Conservation (phyloP, 2,888 invertebrate species). For the Tetanocera ferruginea region DNA sequence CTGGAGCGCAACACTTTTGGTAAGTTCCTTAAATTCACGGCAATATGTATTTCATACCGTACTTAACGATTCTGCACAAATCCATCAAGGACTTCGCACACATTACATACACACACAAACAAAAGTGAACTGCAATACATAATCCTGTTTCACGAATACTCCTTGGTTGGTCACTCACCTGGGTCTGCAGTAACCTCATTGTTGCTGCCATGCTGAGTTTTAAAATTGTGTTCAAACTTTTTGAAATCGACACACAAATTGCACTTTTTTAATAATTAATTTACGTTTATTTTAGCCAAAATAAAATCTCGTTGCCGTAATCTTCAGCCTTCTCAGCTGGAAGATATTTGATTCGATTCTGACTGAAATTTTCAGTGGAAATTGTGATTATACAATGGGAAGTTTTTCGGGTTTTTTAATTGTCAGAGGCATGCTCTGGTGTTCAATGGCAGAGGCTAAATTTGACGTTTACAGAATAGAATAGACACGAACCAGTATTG, state of each 20-base stretch:
- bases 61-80: not conserved
- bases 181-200: constrained; percentile 61
- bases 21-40: no score
- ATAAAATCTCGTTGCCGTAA: constrained; percentile 53
- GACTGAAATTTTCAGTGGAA: constrained; percentile 50
- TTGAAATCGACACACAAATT: not conserved
- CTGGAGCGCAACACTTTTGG: not conserved
- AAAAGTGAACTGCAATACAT: not conserved
- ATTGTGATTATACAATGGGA: constrained; percentile 15
- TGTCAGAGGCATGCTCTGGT: not conserved
- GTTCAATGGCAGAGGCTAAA: not conserved
- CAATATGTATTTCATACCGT: no score
- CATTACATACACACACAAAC: constrained; percentile 23
- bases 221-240: not conserved
- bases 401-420: constrained; percentile 1
- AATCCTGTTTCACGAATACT: not conserved
- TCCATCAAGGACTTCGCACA: not conserved
- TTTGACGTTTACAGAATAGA: no score
- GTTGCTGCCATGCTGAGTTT: constrained; percentile 61
- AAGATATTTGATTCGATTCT: constrained; percentile 67
- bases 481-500: no score
- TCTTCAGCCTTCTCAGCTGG: constrained; percentile 71
- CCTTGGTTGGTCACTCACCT: constrained; percentile 57
- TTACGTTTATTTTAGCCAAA: constrained; percentile 40
- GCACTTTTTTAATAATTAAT: constrained; percentile 10